Percentiles rank a stretch among this genome's conserved stretches.
These are phyloP conservation scores for Clarias batrachus DNA, from an alignment of 2,113 vertebrate species.

Conservation along the genomic window DNA sequence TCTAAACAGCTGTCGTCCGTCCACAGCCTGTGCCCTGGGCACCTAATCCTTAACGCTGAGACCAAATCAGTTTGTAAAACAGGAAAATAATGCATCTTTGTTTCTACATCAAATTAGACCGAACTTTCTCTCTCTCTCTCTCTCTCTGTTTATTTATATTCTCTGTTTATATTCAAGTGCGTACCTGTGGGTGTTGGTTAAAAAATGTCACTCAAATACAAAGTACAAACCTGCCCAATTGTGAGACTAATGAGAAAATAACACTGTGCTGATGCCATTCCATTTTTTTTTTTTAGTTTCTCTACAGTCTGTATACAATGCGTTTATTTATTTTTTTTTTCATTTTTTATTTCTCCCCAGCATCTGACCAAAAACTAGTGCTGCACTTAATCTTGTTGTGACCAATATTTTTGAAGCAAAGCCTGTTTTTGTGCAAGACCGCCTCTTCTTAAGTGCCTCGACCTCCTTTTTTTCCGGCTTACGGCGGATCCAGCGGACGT, in stretches of 20 bases:
- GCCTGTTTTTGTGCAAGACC: background rate
- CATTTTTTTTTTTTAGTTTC: background rate
- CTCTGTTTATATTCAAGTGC: background rate
- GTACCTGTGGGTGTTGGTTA: background rate
- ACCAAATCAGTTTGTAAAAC: background rate
- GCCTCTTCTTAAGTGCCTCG: background rate
- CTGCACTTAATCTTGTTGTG: background rate
- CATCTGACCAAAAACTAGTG: background rate
- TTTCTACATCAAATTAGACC: background rate
- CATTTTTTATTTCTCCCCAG: background rate
- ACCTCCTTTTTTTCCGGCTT: background rate
- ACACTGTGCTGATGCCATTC: background rate
- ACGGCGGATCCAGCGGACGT: background rate
- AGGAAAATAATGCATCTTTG: background rate
- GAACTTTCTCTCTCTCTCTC: too few species aligned
- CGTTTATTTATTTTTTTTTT: too few species aligned
- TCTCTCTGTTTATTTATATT: too few species aligned
- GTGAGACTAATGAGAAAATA: background rate
- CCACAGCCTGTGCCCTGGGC: background rate
- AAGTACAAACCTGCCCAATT: background rate
- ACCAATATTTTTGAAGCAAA: background rate
- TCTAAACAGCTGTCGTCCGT: background rate
- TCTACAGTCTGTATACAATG: too few species aligned
- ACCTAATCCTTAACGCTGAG: background rate
- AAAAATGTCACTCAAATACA: background rate